Conservation (phyloP, 2,888 invertebrate genomes). For the Pterobdella sp. region DNA sequence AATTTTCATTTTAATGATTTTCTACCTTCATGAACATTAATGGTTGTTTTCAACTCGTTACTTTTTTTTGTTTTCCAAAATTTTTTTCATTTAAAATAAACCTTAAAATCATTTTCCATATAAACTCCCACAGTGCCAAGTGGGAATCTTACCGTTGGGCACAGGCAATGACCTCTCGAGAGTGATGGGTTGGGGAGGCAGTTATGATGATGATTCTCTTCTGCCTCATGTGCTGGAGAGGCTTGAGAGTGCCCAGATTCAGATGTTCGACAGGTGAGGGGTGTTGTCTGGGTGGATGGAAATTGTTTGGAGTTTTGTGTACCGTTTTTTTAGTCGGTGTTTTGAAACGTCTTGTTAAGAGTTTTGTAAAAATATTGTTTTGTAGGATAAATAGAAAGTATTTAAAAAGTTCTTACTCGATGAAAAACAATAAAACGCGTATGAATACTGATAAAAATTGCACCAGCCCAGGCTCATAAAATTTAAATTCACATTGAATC, state of each 20-base stretch:
- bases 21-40: neutral
- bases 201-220: constrained; percentile 89
- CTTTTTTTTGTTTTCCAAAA: neutral
- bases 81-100: too few relatives aligned
- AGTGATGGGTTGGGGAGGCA: constrained; percentile 88
- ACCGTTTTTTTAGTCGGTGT: too few relatives aligned
- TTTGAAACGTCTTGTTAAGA: too few relatives aligned
- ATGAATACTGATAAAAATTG: too few relatives aligned
- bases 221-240: constrained; percentile 81
- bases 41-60: neutral
- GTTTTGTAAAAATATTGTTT: too few relatives aligned
- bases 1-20: neutral
- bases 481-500: too few relatives aligned
- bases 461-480: too few relatives aligned
- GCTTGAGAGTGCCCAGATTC: constrained; percentile 91
- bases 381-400: too few relatives aligned
- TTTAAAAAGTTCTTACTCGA: too few relatives aligned
- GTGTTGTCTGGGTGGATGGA: neutral
- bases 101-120: neutral
- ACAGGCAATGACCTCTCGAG: constrained; percentile 93
- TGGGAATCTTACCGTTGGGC: constrained; percentile 86
- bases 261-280: constrained; percentile 79
- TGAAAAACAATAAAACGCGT: too few relatives aligned
- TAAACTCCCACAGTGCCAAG: constrained; percentile 57
- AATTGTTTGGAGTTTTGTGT: too few relatives aligned